A percentile compares a stretch with the other conserved stretches of the same genome.
Evolutionary conservation across 2,888 invertebrate species (phyloP).

Genomic region (Tetropium fuscum): DNA sequence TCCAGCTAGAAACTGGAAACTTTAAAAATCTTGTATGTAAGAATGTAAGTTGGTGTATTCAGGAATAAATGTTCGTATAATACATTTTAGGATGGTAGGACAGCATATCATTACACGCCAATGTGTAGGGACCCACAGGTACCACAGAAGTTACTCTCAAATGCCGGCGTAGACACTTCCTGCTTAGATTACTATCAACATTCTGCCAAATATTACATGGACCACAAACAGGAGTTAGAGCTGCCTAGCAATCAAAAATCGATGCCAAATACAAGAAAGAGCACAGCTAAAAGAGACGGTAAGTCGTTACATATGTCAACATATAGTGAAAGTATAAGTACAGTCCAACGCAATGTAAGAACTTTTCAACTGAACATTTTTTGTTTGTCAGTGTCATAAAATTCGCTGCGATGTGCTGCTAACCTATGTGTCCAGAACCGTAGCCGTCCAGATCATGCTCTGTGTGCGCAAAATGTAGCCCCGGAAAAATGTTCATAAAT

Average conservation of each 20-base stretch:
- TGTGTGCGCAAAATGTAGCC: too few relatives aligned
- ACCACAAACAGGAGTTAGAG: constrained; percentile 69
- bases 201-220: constrained; percentile 71
- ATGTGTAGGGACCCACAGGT: constrained; percentile 71
- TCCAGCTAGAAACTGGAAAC: too few relatives aligned
- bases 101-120: constrained; percentile 76
- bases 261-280: constrained; percentile 51
- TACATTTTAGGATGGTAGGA: constrained; percentile 73
- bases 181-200: constrained; percentile 71
- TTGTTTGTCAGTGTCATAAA: too few relatives aligned
- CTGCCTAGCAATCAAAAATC: constrained; percentile 65
- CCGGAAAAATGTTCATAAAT: too few relatives aligned
- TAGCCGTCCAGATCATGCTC: too few relatives aligned
- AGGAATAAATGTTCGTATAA: too few relatives aligned
- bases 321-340: background rate
- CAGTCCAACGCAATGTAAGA: background rate
- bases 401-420: too few relatives aligned
- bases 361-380: too few relatives aligned
- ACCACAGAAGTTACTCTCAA: constrained; percentile 72
- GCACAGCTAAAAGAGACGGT: constrained; percentile 56
- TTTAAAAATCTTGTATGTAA: too few relatives aligned
- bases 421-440: too few relatives aligned
- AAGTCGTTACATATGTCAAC: constrained; percentile 35
- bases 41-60: too few relatives aligned
- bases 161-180: constrained; percentile 74